Evolutionary conservation across 2,113 vertebrate genomes (phyloP).

Genomic region (Phrynosoma platyrhinos): DNA sequence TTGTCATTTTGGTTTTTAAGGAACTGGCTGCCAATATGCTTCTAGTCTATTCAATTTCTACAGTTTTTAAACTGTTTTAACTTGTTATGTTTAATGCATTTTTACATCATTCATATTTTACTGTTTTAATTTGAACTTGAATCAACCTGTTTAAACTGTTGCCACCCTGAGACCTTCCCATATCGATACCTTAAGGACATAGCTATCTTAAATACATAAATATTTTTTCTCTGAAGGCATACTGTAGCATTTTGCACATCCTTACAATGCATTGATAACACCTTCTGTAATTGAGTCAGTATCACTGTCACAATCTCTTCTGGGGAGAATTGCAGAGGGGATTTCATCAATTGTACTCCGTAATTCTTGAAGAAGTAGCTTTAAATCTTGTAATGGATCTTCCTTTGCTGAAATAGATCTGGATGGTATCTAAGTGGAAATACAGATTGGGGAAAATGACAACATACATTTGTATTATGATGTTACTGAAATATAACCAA

Average conservation of each 20-base stretch:
- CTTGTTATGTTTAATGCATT: too few species aligned
- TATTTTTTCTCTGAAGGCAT: not conserved
- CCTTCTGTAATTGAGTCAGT: not conserved
- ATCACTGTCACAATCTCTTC: constrained; percentile 19
- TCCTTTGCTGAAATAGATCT: constrained; percentile 64
- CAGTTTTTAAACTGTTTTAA: too few species aligned
- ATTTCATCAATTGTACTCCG: constrained; percentile 70
- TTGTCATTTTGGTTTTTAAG: not conserved
- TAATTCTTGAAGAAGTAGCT: constrained; percentile 76
- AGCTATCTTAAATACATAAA: too few species aligned
- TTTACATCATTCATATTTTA: too few species aligned
- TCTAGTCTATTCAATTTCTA: too few species aligned
- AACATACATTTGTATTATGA: not conserved
- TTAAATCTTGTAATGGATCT: constrained; percentile 73
- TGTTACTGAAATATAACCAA: not conserved
- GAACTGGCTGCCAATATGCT: too few species aligned
- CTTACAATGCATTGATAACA: constrained; percentile 56
- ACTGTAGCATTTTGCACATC: not conserved
- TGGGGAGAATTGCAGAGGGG: constrained; percentile 40
- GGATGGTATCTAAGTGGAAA: constrained; percentile 61
- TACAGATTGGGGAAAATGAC: not conserved
- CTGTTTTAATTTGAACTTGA: too few species aligned
- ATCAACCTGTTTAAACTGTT: too few species aligned
- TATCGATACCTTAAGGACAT: too few species aligned
- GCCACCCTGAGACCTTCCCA: too few species aligned